Evolutionary conservation across 1,140 invertebrate species (phyloP), one percentile per base, ranked within the genome.

Genomic region (Drosophila fuyamai): DNA sequence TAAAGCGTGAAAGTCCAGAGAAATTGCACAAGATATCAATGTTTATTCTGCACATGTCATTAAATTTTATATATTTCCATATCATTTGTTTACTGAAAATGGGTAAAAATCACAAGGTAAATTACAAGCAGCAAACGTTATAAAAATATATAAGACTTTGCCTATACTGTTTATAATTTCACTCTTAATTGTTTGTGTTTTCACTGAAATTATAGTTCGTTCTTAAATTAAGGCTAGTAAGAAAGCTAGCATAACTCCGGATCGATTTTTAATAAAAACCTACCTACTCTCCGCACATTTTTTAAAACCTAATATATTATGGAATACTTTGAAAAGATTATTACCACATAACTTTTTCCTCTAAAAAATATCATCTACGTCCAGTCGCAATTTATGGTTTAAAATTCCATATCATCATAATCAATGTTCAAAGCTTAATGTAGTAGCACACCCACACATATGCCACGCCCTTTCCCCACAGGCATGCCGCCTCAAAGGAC

Each of bases 401-500:
- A 35, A 72, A 73, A 73, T 73, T 70, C 43, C 36, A 13, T 48
- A 70, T 58, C 43, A 71, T 71, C 53, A 58, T 67, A 65, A 67
- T 71, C 65, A 71, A 50, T 57, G 53, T 47, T 71, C 29, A 50
- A 14, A 40, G 36, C 44, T 71, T 36, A 71, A 71, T 71, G 63
- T 71, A 40, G 41, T 56, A 32, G 36, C 18, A 4, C n/a, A 47
- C 43, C 41, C 4, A 35, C 54, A 23, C 5, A 40, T 4, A 36
- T 36, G 23, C 58, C 9, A 38, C 56, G 29, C 41, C 16, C 61
- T 32, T 12, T 36, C 14, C 32, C 32, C 6, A 13, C 4, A 38
- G 36, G 29, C 36, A 50, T 35, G 65, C 18, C 51, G 66, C 29
- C 51, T 50, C 67, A 71, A 71, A 71, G 68, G 65, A 58, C 36